Percentiles rank a stretch among this genome's conserved stretches.
Evolutionary conservation across 2,113 vertebrate species (phyloP).

Genomic region (Tragelaphus imberbis): DNA sequence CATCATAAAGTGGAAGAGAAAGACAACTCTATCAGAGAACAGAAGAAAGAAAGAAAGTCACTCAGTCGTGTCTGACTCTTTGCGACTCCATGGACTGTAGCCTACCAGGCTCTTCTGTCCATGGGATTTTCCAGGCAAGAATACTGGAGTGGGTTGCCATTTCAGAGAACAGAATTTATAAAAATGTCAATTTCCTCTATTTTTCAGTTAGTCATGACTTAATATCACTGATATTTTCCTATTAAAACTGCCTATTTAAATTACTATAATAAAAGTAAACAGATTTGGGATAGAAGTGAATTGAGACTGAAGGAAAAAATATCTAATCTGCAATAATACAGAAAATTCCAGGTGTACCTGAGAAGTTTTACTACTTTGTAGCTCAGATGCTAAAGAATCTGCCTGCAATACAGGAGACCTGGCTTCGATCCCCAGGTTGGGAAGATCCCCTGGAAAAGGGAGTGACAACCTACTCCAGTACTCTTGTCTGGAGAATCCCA

Average conservation of each 20-base stretch:
- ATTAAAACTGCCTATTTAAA: conserved; percentile 10
- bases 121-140: too few species aligned
- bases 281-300: neutral
- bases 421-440: neutral
- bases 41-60: neutral
- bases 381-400: neutral
- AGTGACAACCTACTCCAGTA: neutral
- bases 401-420: neutral
- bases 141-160: too few species aligned
- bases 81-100: too few species aligned
- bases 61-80: too few species aligned
- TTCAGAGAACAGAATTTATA: neutral
- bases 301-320: neutral
- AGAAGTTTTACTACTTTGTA: neutral
- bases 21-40: neutral
- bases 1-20: neutral
- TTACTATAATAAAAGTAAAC: neutral
- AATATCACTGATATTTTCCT: neutral
- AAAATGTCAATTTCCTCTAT: neutral
- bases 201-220: neutral
- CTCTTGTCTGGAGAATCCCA: neutral
- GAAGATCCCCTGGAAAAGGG: neutral
- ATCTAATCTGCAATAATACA: neutral
- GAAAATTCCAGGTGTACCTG: neutral
- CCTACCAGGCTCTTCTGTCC: too few species aligned